Conservation (phyloP, 1,140 invertebrate species). For the Manduca sexta region DNA sequence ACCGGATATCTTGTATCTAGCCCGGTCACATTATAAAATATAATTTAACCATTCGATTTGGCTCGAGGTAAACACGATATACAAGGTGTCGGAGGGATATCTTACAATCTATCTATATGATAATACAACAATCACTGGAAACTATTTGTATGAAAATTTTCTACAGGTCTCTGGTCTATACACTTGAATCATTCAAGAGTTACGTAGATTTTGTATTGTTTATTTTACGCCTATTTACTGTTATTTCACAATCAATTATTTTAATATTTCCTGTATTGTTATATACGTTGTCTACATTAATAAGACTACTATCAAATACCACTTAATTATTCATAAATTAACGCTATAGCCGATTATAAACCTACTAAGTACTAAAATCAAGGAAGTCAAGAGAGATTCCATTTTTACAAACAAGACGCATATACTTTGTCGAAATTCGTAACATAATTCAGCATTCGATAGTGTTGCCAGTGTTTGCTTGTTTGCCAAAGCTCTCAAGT, state of each 20-base stretch:
- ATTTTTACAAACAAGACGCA: too few species aligned
- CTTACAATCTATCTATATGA: conserved; percentile 23
- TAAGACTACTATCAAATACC: too few species aligned
- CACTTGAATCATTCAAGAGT: conserved; percentile 10
- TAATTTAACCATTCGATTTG: too few species aligned
- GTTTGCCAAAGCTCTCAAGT: conserved; percentile 16
- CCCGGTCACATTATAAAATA: too few species aligned
- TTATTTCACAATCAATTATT: neutral
- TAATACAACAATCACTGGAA: conserved; percentile 23
- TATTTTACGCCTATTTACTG: neutral
- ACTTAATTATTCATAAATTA: too few species aligned
- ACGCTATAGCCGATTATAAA: too few species aligned
- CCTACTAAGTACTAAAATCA: too few species aligned
- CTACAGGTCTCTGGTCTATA: conserved; percentile 3
- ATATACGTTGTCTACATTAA: too few species aligned
- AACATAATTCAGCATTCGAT: conserved; percentile 1
- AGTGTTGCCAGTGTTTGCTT: conserved; percentile 6
- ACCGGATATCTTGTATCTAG: neutral
- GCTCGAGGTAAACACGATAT: too few species aligned
- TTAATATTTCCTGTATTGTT: too few species aligned
- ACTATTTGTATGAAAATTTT: conserved; percentile 28
- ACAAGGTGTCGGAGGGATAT: neutral
- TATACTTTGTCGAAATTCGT: too few species aligned
- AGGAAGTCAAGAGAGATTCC: too few species aligned
- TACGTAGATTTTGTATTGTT: neutral